A percentile compares a stretch with the other conserved stretches of the same genome.
Evolutionary conservation across 2,888 invertebrate genomes (phyloP).

Genomic region (Gasteruption jaculator): DNA sequence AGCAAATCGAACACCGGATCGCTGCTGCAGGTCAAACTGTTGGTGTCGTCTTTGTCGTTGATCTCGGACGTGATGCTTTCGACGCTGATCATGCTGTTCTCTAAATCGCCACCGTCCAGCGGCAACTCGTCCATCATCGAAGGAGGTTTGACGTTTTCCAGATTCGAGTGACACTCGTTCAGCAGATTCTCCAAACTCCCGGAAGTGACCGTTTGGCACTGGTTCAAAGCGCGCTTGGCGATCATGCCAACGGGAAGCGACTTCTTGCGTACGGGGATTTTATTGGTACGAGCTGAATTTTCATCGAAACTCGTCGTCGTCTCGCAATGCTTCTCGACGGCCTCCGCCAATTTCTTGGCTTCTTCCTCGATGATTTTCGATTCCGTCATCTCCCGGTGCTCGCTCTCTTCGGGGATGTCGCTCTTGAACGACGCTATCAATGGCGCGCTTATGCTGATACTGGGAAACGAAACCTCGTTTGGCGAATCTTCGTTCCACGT

Average conservation of each 20-base stretch:
- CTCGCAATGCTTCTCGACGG: conserved; percentile 48
- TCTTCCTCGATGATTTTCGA: conserved; percentile 71
- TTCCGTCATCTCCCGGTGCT: conserved; percentile 59
- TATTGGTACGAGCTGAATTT: conserved; percentile 33
- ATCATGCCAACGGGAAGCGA: conserved; percentile 68
- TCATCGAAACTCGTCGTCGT: conserved; percentile 22
- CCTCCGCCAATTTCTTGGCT: conserved; percentile 65
- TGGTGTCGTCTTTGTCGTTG: conserved; percentile 57
- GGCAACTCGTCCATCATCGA: conserved; percentile 71
- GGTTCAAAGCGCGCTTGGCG: conserved; percentile 67
- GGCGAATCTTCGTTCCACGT: conserved; percentile 82
- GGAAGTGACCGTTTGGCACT: conserved; percentile 49
- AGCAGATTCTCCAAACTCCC: conserved; percentile 63
- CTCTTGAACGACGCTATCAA: conserved; percentile 66
- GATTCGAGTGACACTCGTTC: conserved; percentile 61
- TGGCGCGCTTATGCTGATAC: conserved; percentile 72
- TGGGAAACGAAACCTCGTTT: conserved; percentile 77
- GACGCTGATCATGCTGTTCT: conserved; percentile 78
- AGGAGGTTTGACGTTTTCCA: conserved; percentile 80
- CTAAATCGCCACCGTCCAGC: conserved; percentile 60
- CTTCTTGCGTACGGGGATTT: conserved; percentile 57
- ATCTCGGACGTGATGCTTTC: conserved; percentile 79
- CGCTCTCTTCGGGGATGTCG: conserved; percentile 49
- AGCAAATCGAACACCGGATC: conserved; percentile 57
- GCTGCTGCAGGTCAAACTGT: conserved; percentile 45